phyloP scores from a whole-genome alignment of 2,797 vertebrate species.

The Danionella dracula region DNA sequence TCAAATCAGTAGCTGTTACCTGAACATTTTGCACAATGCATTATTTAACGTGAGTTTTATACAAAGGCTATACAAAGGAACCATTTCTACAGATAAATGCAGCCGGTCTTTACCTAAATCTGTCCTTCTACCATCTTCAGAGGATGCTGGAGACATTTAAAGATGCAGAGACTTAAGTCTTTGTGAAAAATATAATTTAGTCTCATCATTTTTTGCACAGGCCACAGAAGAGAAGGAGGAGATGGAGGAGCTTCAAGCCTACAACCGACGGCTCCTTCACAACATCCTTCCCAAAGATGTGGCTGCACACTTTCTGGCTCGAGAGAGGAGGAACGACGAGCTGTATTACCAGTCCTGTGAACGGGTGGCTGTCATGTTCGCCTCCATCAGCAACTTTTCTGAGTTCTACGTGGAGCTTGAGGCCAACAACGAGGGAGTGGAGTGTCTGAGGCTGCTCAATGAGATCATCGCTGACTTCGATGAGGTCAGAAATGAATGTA shows the following conservation, averaged over 20 bases:
- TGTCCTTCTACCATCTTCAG: no score
- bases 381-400: constrained; percentile 94
- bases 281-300: constrained; percentile 95
- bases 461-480: constrained; percentile 96
- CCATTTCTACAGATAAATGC: no score
- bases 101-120: no score
- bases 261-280: constrained; percentile 89
- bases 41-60: no score
- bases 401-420: constrained; percentile 96
- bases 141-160: no score
- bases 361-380: constrained; percentile 94
- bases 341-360: constrained; percentile 95
- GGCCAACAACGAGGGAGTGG: constrained; percentile 94
- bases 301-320: constrained; percentile 86
- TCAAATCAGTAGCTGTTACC: no score
- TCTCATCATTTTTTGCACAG: constrained; percentile 51
- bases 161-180: no score
- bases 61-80: no score
- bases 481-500: constrained; percentile 75
- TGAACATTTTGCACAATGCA: no score
- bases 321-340: constrained; percentile 86
- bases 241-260: constrained; percentile 95
- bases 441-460: constrained; percentile 89
- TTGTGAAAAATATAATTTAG: not conserved
- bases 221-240: constrained; percentile 95